Conservation (phyloP, 2,888 invertebrate species). For the Leucophenga maculata region DNA sequence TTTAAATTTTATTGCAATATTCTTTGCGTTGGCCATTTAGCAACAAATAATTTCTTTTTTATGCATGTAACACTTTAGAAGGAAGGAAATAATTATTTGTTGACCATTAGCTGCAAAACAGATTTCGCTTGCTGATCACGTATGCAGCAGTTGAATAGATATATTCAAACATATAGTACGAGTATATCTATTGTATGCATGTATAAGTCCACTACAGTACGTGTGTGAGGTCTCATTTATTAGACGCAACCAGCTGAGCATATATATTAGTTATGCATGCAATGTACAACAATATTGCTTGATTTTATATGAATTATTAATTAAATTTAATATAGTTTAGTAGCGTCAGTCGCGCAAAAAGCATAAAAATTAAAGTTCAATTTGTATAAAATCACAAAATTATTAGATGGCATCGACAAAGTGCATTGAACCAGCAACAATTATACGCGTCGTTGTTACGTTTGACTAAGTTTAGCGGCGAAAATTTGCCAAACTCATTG, state of each 20-base stretch:
- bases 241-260: too few relatives aligned
- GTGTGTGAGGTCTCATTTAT: conserved; percentile 14
- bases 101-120: neutral
- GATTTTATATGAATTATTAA: conserved; percentile 18
- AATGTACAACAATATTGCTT: neutral
- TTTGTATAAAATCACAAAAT: too few relatives aligned
- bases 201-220: neutral
- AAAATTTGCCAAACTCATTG: neutral
- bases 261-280: too few relatives aligned
- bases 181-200: neutral
- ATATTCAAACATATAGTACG: too few relatives aligned
- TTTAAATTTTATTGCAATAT: neutral
- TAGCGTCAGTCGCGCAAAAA: neutral
- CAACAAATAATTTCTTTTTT: too few relatives aligned
- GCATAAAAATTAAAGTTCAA: too few relatives aligned
- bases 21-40: too few relatives aligned
- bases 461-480: neutral
- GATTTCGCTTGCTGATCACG: neutral
- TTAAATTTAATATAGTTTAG: conserved; percentile 18
- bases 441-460: neutral
- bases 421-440: conserved; percentile 12
- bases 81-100: neutral
- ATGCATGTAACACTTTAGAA: neutral
- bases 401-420: neutral
- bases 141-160: neutral